Conservation (phyloP, 2,797 vertebrate species). For the Clarias laeviceps region DNA sequence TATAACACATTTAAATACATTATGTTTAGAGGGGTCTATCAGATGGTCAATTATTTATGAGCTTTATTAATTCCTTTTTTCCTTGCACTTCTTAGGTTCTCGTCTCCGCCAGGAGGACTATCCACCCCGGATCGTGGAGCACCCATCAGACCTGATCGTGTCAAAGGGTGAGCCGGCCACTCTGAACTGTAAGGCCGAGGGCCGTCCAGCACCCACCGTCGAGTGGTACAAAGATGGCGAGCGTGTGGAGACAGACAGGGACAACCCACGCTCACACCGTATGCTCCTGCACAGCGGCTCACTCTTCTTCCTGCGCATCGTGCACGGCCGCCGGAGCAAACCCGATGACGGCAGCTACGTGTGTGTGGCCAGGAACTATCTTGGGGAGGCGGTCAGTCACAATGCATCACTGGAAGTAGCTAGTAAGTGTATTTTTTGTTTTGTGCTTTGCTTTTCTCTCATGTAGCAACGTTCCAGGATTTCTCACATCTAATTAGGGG, state of each 20-base stretch:
- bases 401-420: constrained; percentile 96
- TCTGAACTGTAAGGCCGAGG: constrained; percentile 93
- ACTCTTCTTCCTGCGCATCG: constrained; percentile 91
- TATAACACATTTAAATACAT: neutral
- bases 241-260: constrained; percentile 89
- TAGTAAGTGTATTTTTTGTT: constrained; percentile 79
- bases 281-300: constrained; percentile 93
- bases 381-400: constrained; percentile 92
- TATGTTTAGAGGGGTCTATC: neutral
- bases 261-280: constrained; percentile 90
- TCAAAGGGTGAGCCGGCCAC: constrained; percentile 94
- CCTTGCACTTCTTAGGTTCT: constrained; percentile 75
- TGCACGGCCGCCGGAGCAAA: constrained; percentile 86
- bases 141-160: constrained; percentile 92
- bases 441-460: neutral
- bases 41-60: neutral
- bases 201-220: constrained; percentile 85
- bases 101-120: constrained; percentile 95
- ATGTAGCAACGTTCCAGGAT: neutral
- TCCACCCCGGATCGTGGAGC: constrained; percentile 91
- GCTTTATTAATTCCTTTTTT: neutral
- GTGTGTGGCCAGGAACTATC: constrained; percentile 92
- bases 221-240: constrained; percentile 96
- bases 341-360: constrained; percentile 91
- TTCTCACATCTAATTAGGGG: neutral